phyloP scores from a whole-genome alignment of 2,888 invertebrate species.

The Choreutis nemorana region DNA sequence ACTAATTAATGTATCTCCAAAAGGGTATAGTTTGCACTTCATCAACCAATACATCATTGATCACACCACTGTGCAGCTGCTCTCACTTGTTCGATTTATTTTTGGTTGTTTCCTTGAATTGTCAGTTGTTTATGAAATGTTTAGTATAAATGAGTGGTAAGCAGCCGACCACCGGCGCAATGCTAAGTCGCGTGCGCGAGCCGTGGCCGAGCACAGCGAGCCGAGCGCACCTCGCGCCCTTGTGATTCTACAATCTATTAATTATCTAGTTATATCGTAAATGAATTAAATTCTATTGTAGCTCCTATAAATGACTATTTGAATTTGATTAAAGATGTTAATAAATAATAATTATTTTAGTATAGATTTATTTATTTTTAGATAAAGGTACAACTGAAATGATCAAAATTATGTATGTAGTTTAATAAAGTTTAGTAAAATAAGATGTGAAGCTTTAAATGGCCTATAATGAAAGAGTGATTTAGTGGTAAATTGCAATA shows the following conservation, averaged over 20 bases:
- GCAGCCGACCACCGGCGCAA: slow-evolving; percentile 5
- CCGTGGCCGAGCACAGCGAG: slow-evolving; percentile 9
- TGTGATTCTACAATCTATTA: slow-evolving; percentile 22
- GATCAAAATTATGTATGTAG: slow-evolving; percentile 43
- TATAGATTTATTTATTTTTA: slow-evolving; percentile 46
- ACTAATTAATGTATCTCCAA: too few relatives aligned
- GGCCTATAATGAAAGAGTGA: slow-evolving; percentile 17
- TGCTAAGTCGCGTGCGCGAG: slow-evolving; percentile 16
- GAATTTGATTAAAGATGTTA: slow-evolving; percentile 2
- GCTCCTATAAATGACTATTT: slow-evolving; percentile 1
- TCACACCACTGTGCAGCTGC: too few relatives aligned
- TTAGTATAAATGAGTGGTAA: not conserved
- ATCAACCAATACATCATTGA: too few relatives aligned
- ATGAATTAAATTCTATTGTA: slow-evolving; percentile 7
- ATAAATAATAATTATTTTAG: slow-evolving; percentile 13
- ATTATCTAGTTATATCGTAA: slow-evolving; percentile 13
- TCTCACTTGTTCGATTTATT: too few relatives aligned
- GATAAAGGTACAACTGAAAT: slow-evolving; percentile 36
- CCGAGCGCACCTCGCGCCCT: slow-evolving; percentile 11
- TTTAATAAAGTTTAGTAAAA: slow-evolving; percentile 19
- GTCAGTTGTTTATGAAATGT: slow-evolving; percentile 3
- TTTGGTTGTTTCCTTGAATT: slow-evolving; percentile 8
- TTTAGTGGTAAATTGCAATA: too few relatives aligned
- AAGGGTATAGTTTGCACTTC: too few relatives aligned
- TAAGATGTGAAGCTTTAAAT: slow-evolving; percentile 30